phyloP scores from a whole-genome alignment of 92 coral and sea anemone genomes.

The Paragorgia papillata region DNA sequence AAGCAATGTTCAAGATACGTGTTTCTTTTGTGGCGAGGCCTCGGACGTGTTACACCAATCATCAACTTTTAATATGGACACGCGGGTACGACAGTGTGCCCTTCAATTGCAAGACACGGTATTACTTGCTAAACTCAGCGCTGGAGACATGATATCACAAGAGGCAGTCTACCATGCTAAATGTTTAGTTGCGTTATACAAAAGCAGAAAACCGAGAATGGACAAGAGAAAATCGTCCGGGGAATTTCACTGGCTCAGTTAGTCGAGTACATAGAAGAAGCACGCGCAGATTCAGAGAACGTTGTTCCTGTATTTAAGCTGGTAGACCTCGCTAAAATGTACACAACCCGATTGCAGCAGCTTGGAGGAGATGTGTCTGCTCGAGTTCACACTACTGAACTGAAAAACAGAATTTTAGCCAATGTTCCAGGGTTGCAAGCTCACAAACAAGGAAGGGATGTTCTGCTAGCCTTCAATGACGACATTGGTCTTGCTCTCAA shows the following conservation, averaged over 20 bases:
- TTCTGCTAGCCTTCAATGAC: constrained; percentile 37
- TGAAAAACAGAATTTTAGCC: constrained; percentile 16
- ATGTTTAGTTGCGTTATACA: constrained; percentile 57
- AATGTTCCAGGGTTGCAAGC: constrained; percentile 35
- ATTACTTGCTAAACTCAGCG: constrained; percentile 52
- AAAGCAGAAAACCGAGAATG: constrained; percentile 14
- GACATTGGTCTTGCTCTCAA: constrained; percentile 21
- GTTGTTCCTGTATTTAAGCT: constrained; percentile 44
- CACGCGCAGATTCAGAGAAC: constrained; percentile 47
- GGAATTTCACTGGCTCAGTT: constrained; percentile 54
- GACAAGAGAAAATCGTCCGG: constrained; percentile 36
- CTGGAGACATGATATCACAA: constrained; percentile 61
- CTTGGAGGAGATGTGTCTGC: constrained; percentile 19
- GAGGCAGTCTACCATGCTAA: constrained; percentile 59
- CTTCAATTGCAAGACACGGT: constrained; percentile 41
- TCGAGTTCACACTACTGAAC: constrained; percentile 4
- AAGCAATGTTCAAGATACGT: constrained; percentile 30
- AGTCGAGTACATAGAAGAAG: constrained; percentile 62
- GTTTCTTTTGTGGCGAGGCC: constrained; percentile 55
- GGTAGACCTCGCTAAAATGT: constrained; percentile 51
- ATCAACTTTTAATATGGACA: constrained; percentile 56
- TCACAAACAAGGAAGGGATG: constrained; percentile 34
- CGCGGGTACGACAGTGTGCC: constrained; percentile 24
- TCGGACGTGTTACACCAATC: constrained; percentile 54
- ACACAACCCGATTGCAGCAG: constrained; percentile 22